Percentiles rank a stretch among this genome's conserved stretches.
These are phyloP conservation scores for Myopa tessellatipennis DNA, from an alignment of 2,888 invertebrate species.

Conservation along the genomic window DNA sequence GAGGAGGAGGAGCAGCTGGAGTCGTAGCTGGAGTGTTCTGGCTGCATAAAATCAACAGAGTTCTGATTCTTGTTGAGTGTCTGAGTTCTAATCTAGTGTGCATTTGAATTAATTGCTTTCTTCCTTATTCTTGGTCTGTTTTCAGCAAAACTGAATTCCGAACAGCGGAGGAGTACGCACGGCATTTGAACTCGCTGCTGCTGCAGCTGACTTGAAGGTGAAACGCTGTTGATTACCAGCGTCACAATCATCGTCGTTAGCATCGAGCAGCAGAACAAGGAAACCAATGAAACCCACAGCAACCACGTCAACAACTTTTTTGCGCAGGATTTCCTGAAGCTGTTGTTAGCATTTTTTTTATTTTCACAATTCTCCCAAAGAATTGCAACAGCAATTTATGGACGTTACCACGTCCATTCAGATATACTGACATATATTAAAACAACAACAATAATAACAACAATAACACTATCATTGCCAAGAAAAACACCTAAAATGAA, in stretches of 20 bases:
- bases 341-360: too few relatives aligned
- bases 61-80: background rate
- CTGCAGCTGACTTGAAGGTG: constrained; percentile 56
- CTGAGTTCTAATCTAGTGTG: background rate
- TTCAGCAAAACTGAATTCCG: constrained; percentile 56
- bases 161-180: constrained; percentile 63
- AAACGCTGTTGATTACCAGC: constrained; percentile 19
- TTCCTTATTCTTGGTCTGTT: constrained; percentile 38
- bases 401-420: background rate
- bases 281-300: background rate
- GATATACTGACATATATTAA: constrained; percentile 23
- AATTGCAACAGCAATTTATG: too few relatives aligned
- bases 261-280: background rate
- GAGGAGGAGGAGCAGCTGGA: background rate
- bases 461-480: constrained; percentile 23
- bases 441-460: constrained; percentile 29
- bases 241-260: constrained; percentile 40
- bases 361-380: too few relatives aligned
- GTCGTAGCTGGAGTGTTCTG: too few relatives aligned
- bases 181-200: constrained; percentile 60
- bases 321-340: too few relatives aligned
- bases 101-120: constrained; percentile 24
- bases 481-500: background rate
- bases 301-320: too few relatives aligned
- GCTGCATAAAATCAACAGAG: background rate